These are phyloP conservation scores for Rhagologus leucostigma DNA, from an alignment of 2,113 vertebrate species.

Conservation along the genomic window DNA sequence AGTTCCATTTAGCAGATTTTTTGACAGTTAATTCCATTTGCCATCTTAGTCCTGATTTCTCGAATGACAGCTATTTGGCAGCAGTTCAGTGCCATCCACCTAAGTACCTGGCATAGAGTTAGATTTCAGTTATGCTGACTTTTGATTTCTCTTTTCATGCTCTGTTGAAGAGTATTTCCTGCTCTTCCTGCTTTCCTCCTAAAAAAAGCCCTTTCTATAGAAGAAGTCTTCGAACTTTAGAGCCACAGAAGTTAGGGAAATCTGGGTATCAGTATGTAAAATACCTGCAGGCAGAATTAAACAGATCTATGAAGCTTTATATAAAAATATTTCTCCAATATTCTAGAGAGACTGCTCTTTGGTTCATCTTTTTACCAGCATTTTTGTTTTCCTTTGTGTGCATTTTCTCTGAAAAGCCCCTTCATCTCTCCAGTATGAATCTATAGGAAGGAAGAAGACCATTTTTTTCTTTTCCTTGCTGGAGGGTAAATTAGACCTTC, in stretches of 20 bases:
- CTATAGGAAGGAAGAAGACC: background rate
- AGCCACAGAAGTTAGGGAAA: background rate
- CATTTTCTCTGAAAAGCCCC: background rate
- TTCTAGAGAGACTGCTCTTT: background rate
- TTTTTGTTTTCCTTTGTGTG: background rate
- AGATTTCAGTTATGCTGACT: background rate
- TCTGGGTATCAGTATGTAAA: background rate
- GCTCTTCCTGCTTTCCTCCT: background rate
- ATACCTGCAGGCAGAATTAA: background rate
- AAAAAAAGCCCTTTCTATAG: background rate
- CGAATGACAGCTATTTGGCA: background rate
- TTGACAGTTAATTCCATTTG: background rate
- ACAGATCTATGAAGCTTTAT: background rate
- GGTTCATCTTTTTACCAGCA: background rate
- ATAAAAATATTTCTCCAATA: background rate
- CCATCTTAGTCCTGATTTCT: background rate
- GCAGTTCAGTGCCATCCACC: background rate
- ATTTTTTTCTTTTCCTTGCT: slow-evolving; percentile 20
- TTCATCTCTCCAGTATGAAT: background rate
- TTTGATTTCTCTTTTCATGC: background rate
- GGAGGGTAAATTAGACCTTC: slow-evolving; percentile 44
- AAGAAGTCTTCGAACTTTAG: background rate
- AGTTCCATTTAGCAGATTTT: background rate
- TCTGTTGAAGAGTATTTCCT: background rate
- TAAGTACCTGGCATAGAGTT: background rate